phyloP scores from a whole-genome alignment of 2,888 invertebrate genomes.

The Tetramorium bicarinatum region DNA sequence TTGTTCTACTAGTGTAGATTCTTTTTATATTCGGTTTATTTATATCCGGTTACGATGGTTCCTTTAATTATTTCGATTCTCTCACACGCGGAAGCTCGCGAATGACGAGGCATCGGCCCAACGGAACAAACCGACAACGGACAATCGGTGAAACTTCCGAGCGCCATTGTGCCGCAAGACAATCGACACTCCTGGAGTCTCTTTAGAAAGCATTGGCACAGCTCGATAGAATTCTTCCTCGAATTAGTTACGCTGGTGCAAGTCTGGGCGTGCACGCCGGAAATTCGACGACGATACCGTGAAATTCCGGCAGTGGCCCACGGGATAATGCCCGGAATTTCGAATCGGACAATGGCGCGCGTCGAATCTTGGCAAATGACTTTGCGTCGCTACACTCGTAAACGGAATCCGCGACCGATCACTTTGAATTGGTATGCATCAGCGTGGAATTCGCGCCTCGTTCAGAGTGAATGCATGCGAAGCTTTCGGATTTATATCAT shows the following conservation, averaged over 20 bases:
- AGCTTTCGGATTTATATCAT: background rate
- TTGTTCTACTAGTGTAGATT: background rate
- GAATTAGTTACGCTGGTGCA: slow-evolving; percentile 61
- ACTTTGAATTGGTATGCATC: slow-evolving; percentile 53
- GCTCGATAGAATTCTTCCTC: slow-evolving; percentile 67
- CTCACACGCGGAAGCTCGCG: slow-evolving; percentile 11
- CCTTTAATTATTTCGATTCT: slow-evolving; percentile 5
- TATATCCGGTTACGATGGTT: too few species aligned
- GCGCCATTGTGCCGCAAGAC: slow-evolving; percentile 38
- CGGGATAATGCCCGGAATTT: slow-evolving; percentile 66
- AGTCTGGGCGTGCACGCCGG: slow-evolving; percentile 42
- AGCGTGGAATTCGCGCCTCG: slow-evolving; percentile 34
- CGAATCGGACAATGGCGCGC: slow-evolving; percentile 50
- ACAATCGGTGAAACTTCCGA: slow-evolving; percentile 43
- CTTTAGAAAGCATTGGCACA: slow-evolving; percentile 55
- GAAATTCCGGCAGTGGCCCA: slow-evolving; percentile 55
- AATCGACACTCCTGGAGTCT: slow-evolving; percentile 30
- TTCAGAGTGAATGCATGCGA: background rate
- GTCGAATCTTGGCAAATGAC: slow-evolving; percentile 64
- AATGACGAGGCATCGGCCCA: slow-evolving; percentile 2
- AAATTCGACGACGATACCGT: slow-evolving; percentile 61
- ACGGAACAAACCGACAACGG: slow-evolving; percentile 27
- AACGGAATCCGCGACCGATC: slow-evolving; percentile 48
- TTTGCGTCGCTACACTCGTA: slow-evolving; percentile 51
- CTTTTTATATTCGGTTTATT: background rate